phyloP scores from a whole-genome alignment of 2,113 vertebrate genomes.

The Macroglossus sobrinus region DNA sequence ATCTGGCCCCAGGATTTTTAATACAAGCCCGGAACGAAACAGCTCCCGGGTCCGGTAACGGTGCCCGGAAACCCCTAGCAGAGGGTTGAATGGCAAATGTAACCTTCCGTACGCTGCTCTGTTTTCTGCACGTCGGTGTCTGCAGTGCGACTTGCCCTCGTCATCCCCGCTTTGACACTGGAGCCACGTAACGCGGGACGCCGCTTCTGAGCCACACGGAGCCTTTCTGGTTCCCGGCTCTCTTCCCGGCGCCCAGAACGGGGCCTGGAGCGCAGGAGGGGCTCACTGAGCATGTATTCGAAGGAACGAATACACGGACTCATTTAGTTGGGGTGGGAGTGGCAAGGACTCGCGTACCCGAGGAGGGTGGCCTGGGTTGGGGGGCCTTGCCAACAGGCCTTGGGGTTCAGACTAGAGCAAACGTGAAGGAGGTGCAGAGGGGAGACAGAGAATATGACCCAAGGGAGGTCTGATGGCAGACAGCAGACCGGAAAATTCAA shows the following conservation, averaged over 20 bases:
- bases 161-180: fast-evolving
- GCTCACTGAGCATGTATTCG: background rate
- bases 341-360: fast-evolving
- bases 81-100: background rate
- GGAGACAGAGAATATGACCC: background rate
- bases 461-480: background rate
- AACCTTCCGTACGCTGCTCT: background rate
- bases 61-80: background rate
- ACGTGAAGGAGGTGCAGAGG: background rate
- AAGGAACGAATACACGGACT: background rate
- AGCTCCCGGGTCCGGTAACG: background rate
- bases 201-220: fast-evolving
- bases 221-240: background rate
- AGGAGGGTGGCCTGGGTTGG: background rate
- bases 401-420: background rate
- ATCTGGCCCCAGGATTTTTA: background rate
- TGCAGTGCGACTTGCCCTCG: fast-evolving
- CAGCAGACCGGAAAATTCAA: no score
- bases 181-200: fast-evolving
- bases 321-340: fast-evolving
- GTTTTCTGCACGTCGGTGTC: background rate
- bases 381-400: no score
- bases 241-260: background rate
- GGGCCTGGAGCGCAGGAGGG: background rate
- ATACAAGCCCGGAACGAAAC: background rate